Conservation (phyloP, 2,888 invertebrate species). For the Dione vanillae region DNA sequence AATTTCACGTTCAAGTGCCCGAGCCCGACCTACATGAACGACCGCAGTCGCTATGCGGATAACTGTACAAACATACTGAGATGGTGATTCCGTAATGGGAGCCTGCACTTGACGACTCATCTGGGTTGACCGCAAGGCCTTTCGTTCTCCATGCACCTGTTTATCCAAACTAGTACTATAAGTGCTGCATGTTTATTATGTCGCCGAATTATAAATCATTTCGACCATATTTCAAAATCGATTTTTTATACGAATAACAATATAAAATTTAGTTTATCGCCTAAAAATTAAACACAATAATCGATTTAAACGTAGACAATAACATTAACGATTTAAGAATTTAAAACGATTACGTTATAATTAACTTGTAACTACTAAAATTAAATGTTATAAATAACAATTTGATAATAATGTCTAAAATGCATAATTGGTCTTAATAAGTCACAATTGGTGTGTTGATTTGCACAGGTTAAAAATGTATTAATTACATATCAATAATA, state of each 20-base stretch:
- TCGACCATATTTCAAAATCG: not conserved
- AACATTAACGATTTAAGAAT: not conserved
- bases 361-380: not conserved
- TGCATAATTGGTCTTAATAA: not conserved
- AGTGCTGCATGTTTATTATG: constrained; percentile 41
- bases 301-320: too few relatives aligned
- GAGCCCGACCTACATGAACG: constrained; percentile 73
- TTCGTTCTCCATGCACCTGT: constrained; percentile 54
- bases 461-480: not conserved
- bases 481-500: too few relatives aligned
- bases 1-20: constrained; percentile 71
- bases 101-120: constrained; percentile 59
- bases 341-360: not conserved
- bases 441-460: not conserved
- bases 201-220: not conserved
- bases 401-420: constrained; percentile 1
- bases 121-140: constrained; percentile 73
- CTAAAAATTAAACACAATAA: too few relatives aligned
- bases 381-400: not conserved
- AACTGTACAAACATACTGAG: constrained; percentile 68
- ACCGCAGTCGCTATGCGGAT: constrained; percentile 71
- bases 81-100: constrained; percentile 56
- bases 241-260: not conserved
- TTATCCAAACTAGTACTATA: constrained; percentile 34
- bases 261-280: too few relatives aligned